Evolutionary conservation across 2,797 vertebrate genomes (phyloP).

Genomic region (Oryzias sinensis): DNA sequence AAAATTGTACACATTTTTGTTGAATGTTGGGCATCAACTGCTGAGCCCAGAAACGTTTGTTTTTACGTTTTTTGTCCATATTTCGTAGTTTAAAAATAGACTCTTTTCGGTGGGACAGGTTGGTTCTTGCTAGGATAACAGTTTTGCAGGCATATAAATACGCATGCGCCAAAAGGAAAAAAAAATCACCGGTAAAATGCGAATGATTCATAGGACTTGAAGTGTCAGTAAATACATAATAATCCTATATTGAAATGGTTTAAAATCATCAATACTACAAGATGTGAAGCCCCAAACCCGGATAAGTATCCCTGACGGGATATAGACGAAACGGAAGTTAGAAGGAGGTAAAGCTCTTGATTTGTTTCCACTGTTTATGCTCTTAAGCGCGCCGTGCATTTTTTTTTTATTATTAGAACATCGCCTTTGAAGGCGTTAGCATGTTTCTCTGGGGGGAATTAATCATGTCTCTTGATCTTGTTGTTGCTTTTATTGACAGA

Average conservation of each 20-base stretch:
- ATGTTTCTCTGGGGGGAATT: constrained; percentile 23
- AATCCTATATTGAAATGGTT: accelerated
- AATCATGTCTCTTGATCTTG: constrained; percentile 37
- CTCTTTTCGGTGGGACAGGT: neutral
- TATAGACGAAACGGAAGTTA: constrained; percentile 54
- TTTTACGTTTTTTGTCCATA: no score
- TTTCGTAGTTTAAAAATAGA: neutral
- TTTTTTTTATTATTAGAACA: constrained; percentile 71
- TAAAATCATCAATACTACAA: no score
- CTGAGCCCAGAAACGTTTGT: no score
- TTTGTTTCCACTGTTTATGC: neutral
- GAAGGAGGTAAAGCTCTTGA: constrained; percentile 41
- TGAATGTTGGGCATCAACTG: no score
- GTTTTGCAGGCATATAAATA: neutral
- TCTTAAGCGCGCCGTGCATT: constrained; percentile 32
- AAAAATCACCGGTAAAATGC: neutral
- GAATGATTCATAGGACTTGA: neutral
- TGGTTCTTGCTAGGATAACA: neutral
- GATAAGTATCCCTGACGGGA: neutral
- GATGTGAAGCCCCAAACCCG: no score
- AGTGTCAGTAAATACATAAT: neutral
- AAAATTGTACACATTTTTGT: no score
- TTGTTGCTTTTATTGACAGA: constrained; percentile 50
- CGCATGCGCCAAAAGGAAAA: constrained; percentile 32
- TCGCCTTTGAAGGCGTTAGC: constrained; percentile 59